These are phyloP conservation scores for Baryphthengus martii DNA, from an alignment of 2,113 vertebrate species.

Conservation along the genomic window DNA sequence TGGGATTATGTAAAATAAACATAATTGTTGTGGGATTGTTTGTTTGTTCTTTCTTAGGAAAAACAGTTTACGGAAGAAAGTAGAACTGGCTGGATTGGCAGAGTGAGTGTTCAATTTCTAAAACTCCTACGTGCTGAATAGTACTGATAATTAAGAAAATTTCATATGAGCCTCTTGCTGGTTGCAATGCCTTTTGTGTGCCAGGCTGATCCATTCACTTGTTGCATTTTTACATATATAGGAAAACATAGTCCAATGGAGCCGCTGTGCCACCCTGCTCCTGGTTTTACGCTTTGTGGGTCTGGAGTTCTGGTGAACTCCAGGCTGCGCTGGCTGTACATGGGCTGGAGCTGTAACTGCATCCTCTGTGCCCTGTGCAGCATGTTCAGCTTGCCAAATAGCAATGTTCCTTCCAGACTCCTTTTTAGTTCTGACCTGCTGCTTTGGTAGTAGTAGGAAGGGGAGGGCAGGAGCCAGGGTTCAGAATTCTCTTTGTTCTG, in stretches of 20 bases:
- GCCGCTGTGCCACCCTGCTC: rapidly evolving
- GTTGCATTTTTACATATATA: background rate
- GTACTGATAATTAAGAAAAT: background rate
- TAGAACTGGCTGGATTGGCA: constrained; percentile 90
- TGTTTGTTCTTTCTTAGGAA: constrained; percentile 38
- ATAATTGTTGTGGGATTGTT: constrained; percentile 9
- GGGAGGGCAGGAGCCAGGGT: background rate
- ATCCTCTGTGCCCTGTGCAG: background rate
- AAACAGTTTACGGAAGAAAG: constrained; percentile 77
- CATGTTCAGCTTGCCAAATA: background rate
- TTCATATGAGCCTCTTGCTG: background rate
- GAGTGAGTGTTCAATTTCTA: constrained; percentile 80
- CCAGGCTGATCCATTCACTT: background rate
- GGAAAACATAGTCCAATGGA: background rate
- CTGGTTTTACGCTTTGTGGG: background rate
- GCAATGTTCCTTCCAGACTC: background rate
- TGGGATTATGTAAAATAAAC: background rate
- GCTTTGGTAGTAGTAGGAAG: background rate
- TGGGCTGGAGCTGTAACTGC: background rate
- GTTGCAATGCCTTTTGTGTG: background rate
- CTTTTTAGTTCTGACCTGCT: background rate
- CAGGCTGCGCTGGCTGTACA: background rate
- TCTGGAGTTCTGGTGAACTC: background rate
- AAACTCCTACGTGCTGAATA: background rate
- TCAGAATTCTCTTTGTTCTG: background rate